Evolutionary conservation across 2,888 invertebrate species (phyloP), one percentile per base, ranked within the genome.

Genomic region (Amphipoea oculea): DNA sequence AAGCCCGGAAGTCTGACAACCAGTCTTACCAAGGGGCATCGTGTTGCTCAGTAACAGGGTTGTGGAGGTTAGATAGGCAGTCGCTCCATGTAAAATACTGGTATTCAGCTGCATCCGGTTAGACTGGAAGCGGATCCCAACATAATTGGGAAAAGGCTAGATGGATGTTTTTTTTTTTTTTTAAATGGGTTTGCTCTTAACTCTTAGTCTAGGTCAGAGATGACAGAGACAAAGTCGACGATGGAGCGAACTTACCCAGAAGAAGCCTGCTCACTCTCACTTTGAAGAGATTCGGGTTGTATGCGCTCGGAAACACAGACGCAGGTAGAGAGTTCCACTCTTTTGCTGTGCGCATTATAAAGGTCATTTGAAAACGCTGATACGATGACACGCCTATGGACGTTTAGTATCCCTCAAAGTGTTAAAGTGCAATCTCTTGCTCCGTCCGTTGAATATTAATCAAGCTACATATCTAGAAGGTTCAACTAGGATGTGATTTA

Each of bases 401-500:
- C n/a, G 29, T 62, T 29, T 29, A 62, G 62, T 62, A 6, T 62
- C 62, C 5, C 29, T 62, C 62, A 29, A 62, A 29, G 6, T 62
- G n/a, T 62, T 62, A 69, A 79, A 77, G 2, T 70, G 23, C 67
- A 78, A 76, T 79, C 29, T 67, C 48, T 75, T 63, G 42, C 73
- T 60, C 40, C 29, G n/a, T 71, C 73, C 36, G 45, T 48, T 77
- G 75, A 83, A 82, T 81, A 82, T 77, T 81, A 84, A 86, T 89
- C 73, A 84, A 86, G 60, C 66, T n/a, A 73, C 48, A 73, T 78
- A 79, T 87, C 79, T 79, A 57, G 66, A 66, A 82, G 79, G 81
- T 72, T 79, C 60, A 68, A 73, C 78, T 78, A 72, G 66, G 60
- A 36, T 78, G 68, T 89, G 89, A 89, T 89, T 88, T 88, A 88